Percentiles rank a stretch among this genome's conserved stretches.
Conservation (phyloP, 2,888 invertebrate species). For the Coenonympha arcania region DNA sequence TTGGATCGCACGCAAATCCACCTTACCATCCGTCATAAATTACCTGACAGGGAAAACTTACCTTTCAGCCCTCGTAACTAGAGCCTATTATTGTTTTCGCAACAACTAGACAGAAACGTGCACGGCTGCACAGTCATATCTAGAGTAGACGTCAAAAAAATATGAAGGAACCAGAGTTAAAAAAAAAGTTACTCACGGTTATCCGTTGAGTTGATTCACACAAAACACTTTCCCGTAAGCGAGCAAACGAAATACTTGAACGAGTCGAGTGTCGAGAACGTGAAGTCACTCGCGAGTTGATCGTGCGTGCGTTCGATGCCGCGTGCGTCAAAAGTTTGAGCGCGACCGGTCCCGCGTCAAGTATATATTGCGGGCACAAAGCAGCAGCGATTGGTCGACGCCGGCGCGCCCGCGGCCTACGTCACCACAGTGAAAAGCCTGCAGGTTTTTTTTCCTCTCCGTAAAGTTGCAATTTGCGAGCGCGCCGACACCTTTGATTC, state of each 20-base stretch:
- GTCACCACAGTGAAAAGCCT: conserved; percentile 58
- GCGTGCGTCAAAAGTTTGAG: conserved; percentile 52
- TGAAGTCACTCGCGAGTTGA: conserved; percentile 30
- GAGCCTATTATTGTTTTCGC: neutral
- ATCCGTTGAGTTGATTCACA: conserved; percentile 36
- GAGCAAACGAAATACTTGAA: conserved; percentile 21
- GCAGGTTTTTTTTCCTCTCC: conserved; percentile 36
- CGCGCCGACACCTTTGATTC: conserved; percentile 27
- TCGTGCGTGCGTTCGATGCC: conserved; percentile 48
- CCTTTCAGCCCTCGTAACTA: neutral
- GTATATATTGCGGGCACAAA: conserved; percentile 52
- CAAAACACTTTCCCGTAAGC: conserved; percentile 46
- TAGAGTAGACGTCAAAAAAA: neutral
- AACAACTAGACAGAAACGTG: neutral
- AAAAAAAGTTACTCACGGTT: conserved; percentile 49
- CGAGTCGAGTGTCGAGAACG: conserved; percentile 27
- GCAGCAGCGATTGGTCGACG: conserved; percentile 45
- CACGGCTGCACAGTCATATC: neutral
- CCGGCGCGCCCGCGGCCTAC: conserved; percentile 57
- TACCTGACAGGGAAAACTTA: conserved; percentile 11
- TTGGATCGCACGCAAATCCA: conserved; percentile 28
- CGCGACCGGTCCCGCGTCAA: conserved; percentile 40
- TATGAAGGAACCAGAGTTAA: no score
- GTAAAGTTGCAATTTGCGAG: conserved; percentile 24
- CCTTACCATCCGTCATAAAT: conserved; percentile 22